Evolutionary conservation across 2,888 invertebrate species (phyloP), one percentile per base, ranked within the genome.

Genomic region (Archips xylosteana): DNA sequence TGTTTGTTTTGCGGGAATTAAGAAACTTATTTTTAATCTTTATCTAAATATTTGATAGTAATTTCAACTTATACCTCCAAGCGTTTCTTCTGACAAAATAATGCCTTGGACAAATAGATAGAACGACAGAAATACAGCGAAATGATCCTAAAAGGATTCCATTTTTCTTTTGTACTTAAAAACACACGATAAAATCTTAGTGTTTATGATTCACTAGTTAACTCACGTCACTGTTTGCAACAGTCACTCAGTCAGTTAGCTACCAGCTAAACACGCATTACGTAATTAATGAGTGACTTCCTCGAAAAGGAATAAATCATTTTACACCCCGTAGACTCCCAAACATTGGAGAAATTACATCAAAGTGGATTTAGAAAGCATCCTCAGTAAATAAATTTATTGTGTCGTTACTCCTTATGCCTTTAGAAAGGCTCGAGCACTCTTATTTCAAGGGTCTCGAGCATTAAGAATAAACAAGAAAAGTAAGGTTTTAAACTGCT

Each of bases 361-460:
- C 15, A 23, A 70, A 74, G 74, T 74, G 74, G 65, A 74, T 74
- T 74, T 74, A 74, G 74, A 74, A 74, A 74, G 74, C 74, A 74
- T 70, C 65, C 34, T 74, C 61, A 61, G 70, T 54, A 70, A 70
- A 74, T 70, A 74, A 70, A 74, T 74, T 64, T 70, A 74, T 70
- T 74, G 74, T 70, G 70, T 60, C 74, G 65, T 74, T 70, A 69
- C 64, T 65, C 45, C 64, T 69, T 65, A 65, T 70, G 13, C 47
- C 57, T 74, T 74, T 15, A 39, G 51, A 10, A 5, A 54, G 39
- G 23, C 12, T 42, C 39, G 47, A 71, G 64, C 60, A 60, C 65
- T 64, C 60, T 65, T 67, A 64, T 69, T 65, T 54, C 13, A 8
- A 57, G 42, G 51, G 64, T 13, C 45, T 45, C 47, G 5, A 15